Percentiles rank a stretch among this genome's conserved stretches.
Conservation (phyloP, 2,113 vertebrate genomes). For the Xenotilapia caudafasciata region DNA sequence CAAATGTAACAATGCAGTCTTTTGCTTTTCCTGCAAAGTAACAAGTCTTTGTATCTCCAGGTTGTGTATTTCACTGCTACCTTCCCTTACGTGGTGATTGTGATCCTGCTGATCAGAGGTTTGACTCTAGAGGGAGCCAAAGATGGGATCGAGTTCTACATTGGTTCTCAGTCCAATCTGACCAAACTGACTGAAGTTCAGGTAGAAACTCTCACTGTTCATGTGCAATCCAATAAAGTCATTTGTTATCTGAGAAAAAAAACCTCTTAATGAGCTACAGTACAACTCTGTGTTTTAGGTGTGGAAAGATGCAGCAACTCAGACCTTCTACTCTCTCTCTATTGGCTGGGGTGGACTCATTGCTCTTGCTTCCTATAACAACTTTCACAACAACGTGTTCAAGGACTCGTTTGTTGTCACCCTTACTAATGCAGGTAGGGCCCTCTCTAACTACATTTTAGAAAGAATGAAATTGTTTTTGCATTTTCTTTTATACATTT, state of each 20-base stretch:
- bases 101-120: conserved; percentile 86
- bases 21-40: background rate
- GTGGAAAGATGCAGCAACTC: conserved; percentile 95
- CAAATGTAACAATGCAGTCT: background rate
- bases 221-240: background rate
- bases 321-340: conserved; percentile 92
- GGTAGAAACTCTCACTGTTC: conserved; percentile 56
- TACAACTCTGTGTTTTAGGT: conserved; percentile 67
- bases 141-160: conserved; percentile 88
- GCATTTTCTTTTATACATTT: background rate
- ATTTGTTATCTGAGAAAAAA: background rate
- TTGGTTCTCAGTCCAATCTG: conserved; percentile 85
- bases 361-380: conserved; percentile 90
- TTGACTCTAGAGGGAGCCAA: conserved; percentile 86
- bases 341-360: conserved; percentile 88
- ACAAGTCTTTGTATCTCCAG: conserved; percentile 58
- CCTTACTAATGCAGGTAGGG: conserved; percentile 79
- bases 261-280: background rate
- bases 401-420: conserved; percentile 83
- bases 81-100: conserved; percentile 86
- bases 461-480: background rate
- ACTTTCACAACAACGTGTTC: conserved; percentile 91
- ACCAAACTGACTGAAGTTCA: conserved; percentile 84
- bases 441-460: background rate
- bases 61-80: conserved; percentile 94